Evolutionary conservation across 2,113 vertebrate genomes (phyloP), one percentile per base, ranked within the genome.

Genomic region (Thinocorus orbignyianus): DNA sequence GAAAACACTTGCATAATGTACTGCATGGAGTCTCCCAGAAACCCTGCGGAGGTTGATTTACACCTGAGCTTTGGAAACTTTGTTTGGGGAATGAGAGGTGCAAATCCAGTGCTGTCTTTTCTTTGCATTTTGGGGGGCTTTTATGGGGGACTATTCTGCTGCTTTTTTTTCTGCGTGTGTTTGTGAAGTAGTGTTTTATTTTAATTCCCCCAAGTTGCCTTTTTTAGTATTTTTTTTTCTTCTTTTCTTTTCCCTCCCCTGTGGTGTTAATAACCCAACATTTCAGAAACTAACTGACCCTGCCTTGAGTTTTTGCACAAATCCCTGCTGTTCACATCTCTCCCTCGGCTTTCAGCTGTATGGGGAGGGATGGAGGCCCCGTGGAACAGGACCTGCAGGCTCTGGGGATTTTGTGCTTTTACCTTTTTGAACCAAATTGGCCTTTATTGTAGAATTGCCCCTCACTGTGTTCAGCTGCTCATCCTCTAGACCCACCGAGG

Each of bases 311-410:
- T 28, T 48, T 48, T 9, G 1, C 41, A 11, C 4, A 10, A 81
- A 58, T 25, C 64, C 51, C 66, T 83, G 64, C 90, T 85, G 77
- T n/a, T 78, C 71, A n/a, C 8, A 10, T 52, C 49, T 90, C 25
- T 55, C 88, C 60, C 76, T 81, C 2, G 0, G 55, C 54, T n/a
- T 80, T 78, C 0, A 1, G 37, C 70, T 83, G 35, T 1, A 0
- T 48, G 44, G 49, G 70, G 81, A 49, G 39, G 48, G 71, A 26
- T 78, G 42, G 35, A n/a, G n/a, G 25, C 58, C 25, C 23, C 26
- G 9, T 54, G 51, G 51, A 54, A 54, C 11, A 24, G 35, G 58
- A 10, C 65, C 77, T 77, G 11, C 33, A 31, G 58, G 39, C 62
- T 62, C 10, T 1, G 41, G 49, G 51, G 35, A 30, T 42, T 57